These are phyloP conservation scores for Neodiprion fabricii DNA, from an alignment of 1,140 invertebrate genomes.

Conservation along the genomic window DNA sequence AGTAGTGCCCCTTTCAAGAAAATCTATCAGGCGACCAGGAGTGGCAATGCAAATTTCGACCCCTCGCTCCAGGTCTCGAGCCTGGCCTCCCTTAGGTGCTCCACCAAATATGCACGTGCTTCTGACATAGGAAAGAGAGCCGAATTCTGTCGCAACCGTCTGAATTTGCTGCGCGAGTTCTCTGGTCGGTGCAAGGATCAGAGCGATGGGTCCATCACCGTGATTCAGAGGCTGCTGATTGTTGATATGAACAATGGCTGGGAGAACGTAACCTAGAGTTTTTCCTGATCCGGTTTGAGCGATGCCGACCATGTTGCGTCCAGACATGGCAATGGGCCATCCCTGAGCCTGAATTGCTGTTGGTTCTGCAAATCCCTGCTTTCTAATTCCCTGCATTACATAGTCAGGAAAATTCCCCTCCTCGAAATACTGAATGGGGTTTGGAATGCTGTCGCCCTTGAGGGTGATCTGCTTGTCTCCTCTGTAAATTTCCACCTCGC, in stretches of 20 bases:
- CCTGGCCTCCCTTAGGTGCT: constrained; percentile 88
- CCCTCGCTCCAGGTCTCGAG: constrained; percentile 86
- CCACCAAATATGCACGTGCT: constrained; percentile 97
- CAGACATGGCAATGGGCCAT: constrained; percentile 93
- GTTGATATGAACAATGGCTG: constrained; percentile 92
- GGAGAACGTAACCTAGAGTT: constrained; percentile 81
- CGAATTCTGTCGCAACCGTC: constrained; percentile 90
- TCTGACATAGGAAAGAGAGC: constrained; percentile 80
- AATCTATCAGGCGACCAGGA: constrained; percentile 95
- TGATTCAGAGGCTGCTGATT: constrained; percentile 81
- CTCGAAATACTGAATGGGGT: constrained; percentile 80
- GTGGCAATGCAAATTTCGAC: constrained; percentile 93
- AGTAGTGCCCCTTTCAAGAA: constrained; percentile 88
- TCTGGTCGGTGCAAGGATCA: constrained; percentile 92
- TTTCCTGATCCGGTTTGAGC: constrained; percentile 94
- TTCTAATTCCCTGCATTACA: constrained; percentile 66
- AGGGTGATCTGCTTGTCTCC: constrained; percentile 83
- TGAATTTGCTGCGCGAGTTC: constrained; percentile 97
- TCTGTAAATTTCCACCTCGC: constrained; percentile 82
- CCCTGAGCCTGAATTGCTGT: constrained; percentile 90
- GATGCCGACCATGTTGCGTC: constrained; percentile 91
- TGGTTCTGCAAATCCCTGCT: constrained; percentile 78
- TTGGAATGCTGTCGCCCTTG: constrained; percentile 74
- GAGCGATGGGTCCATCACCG: constrained; percentile 89
- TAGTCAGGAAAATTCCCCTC: constrained; percentile 84